A percentile compares a stretch with the other conserved stretches of the same genome.
These are phyloP conservation scores for Ctenochaetus hawaiiensis DNA, from an alignment of 2,797 vertebrate species.

Conservation along the genomic window DNA sequence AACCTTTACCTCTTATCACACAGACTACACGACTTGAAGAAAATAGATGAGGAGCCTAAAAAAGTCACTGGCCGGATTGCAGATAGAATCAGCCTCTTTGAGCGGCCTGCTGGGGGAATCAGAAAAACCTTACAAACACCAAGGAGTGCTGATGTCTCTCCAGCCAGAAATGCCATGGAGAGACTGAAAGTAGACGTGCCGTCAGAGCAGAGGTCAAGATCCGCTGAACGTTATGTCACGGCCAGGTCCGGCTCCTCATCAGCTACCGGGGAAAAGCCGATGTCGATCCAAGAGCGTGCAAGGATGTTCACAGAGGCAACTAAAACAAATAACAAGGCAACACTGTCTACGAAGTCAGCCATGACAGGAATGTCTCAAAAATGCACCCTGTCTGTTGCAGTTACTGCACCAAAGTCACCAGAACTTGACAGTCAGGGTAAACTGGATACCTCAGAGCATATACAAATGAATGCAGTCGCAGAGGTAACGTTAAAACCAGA, in stretches of 20 bases:
- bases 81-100: conserved; percentile 93
- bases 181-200: conserved; percentile 78
- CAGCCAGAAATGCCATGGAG: conserved; percentile 82
- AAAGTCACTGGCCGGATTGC: conserved; percentile 82
- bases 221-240: conserved; percentile 35
- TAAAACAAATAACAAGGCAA: conserved; percentile 5
- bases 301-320: conserved; percentile 54
- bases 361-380: conserved; percentile 57
- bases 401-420: conserved; percentile 24
- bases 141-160: conserved; percentile 81
- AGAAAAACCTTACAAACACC: conserved; percentile 71
- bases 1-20: conserved; percentile 25
- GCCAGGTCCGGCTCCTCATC: conserved; percentile 51
- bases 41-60: conserved; percentile 53
- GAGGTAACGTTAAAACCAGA: conserved; percentile 65
- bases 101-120: conserved; percentile 70
- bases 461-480: conserved; percentile 17
- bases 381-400: conserved; percentile 11
- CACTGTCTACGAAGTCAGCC: conserved; percentile 34
- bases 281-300: conserved; percentile 66
- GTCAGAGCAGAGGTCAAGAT: conserved; percentile 65
- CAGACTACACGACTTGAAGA: conserved; percentile 68
- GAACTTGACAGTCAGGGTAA: conserved; percentile 72
- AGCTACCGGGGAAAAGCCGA: conserved; percentile 42
- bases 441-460: conserved; percentile 58